phyloP scores from a whole-genome alignment of 2,113 vertebrate species.

The Daboia siamensis region DNA sequence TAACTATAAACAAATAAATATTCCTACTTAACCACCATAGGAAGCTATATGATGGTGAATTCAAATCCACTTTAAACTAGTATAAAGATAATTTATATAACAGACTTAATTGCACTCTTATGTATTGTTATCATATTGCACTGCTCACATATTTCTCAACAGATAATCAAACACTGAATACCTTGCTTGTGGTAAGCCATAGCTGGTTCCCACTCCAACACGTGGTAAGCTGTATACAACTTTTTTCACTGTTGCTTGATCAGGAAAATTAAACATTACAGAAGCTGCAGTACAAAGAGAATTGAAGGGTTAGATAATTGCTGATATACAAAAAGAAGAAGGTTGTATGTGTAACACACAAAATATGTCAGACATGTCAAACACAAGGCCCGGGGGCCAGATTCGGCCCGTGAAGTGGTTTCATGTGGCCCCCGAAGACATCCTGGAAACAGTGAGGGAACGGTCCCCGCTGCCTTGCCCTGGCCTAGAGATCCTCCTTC shows the following conservation, averaged over 20 bases:
- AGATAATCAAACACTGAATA: conserved; percentile 58
- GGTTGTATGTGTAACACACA: neutral
- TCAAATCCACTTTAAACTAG: neutral
- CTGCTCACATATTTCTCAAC: neutral
- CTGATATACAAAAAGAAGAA: neutral
- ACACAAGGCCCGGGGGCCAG: no score
- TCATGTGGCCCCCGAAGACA: no score
- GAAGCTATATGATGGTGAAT: neutral
- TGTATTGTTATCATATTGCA: neutral
- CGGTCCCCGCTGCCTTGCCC: no score
- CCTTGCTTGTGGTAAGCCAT: conserved; percentile 97
- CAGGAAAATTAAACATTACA: conserved; percentile 98
- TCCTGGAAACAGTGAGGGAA: no score
- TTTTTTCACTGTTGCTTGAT: conserved; percentile 95
- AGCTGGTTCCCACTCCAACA: conserved; percentile 98
- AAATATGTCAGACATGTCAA: no score
- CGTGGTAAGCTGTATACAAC: conserved; percentile 94
- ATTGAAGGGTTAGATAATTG: conserved; percentile 48
- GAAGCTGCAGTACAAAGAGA: conserved; percentile 77
- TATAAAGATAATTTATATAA: neutral
- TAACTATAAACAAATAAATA: neutral
- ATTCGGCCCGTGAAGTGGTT: no score
- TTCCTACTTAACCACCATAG: neutral
- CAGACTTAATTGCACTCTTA: neutral
- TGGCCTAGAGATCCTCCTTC: no score